phyloP scores from a whole-genome alignment of 2,888 invertebrate genomes.

The Serrognathus titanus region DNA sequence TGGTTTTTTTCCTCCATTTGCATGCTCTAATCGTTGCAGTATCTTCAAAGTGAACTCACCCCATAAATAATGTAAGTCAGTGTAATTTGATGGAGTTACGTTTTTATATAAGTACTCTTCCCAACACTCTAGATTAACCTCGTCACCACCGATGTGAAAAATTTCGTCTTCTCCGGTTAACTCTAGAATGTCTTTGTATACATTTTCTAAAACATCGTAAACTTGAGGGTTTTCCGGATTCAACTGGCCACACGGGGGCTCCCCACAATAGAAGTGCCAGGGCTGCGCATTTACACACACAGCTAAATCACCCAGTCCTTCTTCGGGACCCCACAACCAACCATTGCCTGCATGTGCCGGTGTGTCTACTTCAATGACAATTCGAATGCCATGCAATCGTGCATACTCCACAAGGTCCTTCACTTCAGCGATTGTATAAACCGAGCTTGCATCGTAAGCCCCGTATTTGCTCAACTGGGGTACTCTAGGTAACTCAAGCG shows the following conservation, averaged over 20 bases:
- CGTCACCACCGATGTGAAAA: constrained; percentile 81
- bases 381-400: constrained; percentile 76
- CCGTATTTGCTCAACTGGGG: constrained; percentile 81
- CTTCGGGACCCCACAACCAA: constrained; percentile 77
- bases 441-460: constrained; percentile 72
- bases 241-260: constrained; percentile 83
- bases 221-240: constrained; percentile 79
- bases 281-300: constrained; percentile 79
- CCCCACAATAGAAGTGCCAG: constrained; percentile 77
- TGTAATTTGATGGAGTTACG: constrained; percentile 55
- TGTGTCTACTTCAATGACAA: constrained; percentile 85
- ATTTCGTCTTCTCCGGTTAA: constrained; percentile 73
- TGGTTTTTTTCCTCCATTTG: constrained; percentile 55
- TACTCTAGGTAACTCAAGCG: constrained; percentile 71
- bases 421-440: constrained; percentile 24
- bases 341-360: constrained; percentile 88
- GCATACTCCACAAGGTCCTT: constrained; percentile 73
- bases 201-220: constrained; percentile 66
- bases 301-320: constrained; percentile 73
- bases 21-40: constrained; percentile 58
- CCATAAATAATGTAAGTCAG: constrained; percentile 75
- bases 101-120: constrained; percentile 49
- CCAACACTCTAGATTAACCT: constrained; percentile 81
- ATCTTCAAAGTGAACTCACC: constrained; percentile 71
- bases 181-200: constrained; percentile 72